phyloP scores from a whole-genome alignment of 2,888 invertebrate genomes.

The Luperina testacea region DNA sequence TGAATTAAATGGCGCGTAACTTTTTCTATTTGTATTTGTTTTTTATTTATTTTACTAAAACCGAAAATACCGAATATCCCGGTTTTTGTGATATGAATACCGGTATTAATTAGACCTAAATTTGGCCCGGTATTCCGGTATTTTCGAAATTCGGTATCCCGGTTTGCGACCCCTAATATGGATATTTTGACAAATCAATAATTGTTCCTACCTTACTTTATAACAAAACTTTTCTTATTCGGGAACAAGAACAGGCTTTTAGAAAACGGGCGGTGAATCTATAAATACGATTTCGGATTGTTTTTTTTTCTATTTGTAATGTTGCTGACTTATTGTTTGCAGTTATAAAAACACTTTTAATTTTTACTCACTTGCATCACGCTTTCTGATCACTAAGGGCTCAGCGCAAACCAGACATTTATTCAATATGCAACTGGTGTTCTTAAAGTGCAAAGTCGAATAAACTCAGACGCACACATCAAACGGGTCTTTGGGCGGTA shows the following conservation, averaged over 20 bases:
- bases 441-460: constrained; percentile 1
- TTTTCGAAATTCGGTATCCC: no score
- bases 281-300: constrained; percentile 1
- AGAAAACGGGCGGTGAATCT: constrained; percentile 8
- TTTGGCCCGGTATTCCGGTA: no score
- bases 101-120: no score
- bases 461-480: background rate
- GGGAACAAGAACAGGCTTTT: background rate
- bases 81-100: no score
- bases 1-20: no score
- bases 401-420: background rate
- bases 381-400: constrained; percentile 39
- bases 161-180: no score
- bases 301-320: constrained; percentile 21
- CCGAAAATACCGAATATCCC: no score
- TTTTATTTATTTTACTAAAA: no score
- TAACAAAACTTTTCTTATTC: background rate
- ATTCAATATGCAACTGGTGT: background rate
- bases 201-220: background rate
- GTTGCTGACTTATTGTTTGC: constrained; percentile 28
- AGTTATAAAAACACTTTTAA: constrained; percentile 34
- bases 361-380: constrained; percentile 34
- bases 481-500: background rate
- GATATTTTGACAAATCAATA: background rate
- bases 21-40: no score